Conservation (phyloP, 2,797 vertebrate species). For the Alcedo atthis region DNA sequence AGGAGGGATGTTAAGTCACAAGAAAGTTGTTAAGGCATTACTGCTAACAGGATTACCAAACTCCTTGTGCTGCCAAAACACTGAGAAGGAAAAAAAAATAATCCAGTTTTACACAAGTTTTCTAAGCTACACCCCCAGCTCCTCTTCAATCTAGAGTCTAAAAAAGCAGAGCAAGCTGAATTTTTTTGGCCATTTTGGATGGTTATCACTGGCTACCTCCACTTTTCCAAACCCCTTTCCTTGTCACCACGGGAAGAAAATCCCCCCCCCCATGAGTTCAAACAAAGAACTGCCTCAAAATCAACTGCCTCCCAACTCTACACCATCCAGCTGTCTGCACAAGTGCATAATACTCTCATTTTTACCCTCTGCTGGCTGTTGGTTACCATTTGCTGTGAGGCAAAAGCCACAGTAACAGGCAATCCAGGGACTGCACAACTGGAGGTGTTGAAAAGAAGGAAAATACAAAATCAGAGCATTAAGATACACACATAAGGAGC, state of each 20-base stretch:
- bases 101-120: neutral
- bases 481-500: neutral
- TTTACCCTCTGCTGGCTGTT: neutral
- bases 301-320: neutral
- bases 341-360: neutral
- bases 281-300: neutral
- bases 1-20: conserved; percentile 34
- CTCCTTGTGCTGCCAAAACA: neutral
- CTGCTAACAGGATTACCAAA: conserved; percentile 54
- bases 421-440: neutral
- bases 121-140: neutral
- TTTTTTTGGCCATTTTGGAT: neutral
- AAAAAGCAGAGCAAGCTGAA: neutral
- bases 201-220: neutral
- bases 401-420: neutral
- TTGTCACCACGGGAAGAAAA: neutral
- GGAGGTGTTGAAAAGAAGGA: neutral
- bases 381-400: neutral
- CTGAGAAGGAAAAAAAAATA: neutral
- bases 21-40: conserved; percentile 63
- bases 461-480: neutral
- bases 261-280: neutral
- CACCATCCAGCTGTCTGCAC: accelerated
- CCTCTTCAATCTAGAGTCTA: neutral
- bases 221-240: neutral